Conservation (phyloP, 2,888 invertebrate genomes). For the Phalera bucephala region DNA sequence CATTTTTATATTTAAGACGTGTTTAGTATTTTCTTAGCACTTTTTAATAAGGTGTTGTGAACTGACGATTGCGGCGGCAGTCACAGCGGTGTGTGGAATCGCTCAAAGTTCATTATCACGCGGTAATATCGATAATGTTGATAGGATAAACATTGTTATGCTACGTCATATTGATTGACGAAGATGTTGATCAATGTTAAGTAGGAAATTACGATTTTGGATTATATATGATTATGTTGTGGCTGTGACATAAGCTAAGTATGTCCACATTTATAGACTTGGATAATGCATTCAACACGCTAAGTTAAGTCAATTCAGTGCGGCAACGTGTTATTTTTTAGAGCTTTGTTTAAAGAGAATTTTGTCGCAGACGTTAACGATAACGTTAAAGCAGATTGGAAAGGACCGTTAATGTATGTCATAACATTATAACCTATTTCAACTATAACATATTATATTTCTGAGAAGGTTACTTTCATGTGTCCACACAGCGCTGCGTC, state of each 20-base stretch:
- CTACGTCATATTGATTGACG: not conserved
- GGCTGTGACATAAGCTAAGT: slow-evolving; percentile 2
- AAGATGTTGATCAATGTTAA: too few species aligned
- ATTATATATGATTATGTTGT: too few species aligned
- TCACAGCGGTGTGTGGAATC: slow-evolving; percentile 12
- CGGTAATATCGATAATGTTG: not conserved
- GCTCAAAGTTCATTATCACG: not conserved
- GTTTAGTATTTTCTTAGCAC: slow-evolving; percentile 29
- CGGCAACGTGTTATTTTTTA: too few species aligned
- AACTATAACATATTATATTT: too few species aligned
- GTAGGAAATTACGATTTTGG: too few species aligned
- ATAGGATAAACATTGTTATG: not conserved
- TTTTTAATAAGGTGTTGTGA: slow-evolving; percentile 33
- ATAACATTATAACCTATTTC: too few species aligned
- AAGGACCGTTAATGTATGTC: too few species aligned
- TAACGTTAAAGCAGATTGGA: too few species aligned
- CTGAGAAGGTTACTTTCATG: not conserved
- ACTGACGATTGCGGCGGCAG: slow-evolving; percentile 17
- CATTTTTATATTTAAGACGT: slow-evolving; percentile 18
- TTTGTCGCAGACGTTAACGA: too few species aligned
- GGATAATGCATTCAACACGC: too few species aligned
- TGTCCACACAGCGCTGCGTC: slow-evolving; percentile 14
- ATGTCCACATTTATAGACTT: not conserved
- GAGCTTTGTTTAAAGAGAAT: too few species aligned
- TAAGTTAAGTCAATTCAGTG: too few species aligned